These are phyloP conservation scores for Anorthoa munda DNA, from an alignment of 2,888 invertebrate species.

Conservation along the genomic window DNA sequence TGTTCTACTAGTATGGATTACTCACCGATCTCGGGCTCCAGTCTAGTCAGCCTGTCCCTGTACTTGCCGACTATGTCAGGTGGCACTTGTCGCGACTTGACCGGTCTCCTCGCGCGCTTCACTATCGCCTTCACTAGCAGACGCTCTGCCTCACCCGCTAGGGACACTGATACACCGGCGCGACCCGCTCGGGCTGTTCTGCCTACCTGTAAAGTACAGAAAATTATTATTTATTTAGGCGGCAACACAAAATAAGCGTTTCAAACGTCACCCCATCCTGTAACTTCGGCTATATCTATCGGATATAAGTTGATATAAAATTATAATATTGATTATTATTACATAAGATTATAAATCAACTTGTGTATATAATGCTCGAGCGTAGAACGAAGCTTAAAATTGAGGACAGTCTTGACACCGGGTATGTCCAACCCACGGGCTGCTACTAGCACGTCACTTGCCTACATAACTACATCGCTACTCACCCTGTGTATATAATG, in stretches of 20 bases:
- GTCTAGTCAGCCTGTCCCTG: conserved; percentile 92
- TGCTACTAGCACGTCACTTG: neutral
- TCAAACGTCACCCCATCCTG: conserved; percentile 73
- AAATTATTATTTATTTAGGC: neutral
- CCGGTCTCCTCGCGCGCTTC: conserved; percentile 95
- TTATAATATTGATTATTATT: no score
- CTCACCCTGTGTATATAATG: no score
- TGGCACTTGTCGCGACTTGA: conserved; percentile 97
- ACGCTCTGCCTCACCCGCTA: conserved; percentile 98
- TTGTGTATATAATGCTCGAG: conserved; percentile 99
- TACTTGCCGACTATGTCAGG: conserved; percentile 97
- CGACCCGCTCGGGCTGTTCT: conserved; percentile 98
- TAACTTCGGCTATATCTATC: no score
- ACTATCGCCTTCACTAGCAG: conserved; percentile 97
- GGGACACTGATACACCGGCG: conserved; percentile 97
- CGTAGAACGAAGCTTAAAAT: conserved; percentile 98
- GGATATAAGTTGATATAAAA: no score
- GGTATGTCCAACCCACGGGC: neutral
- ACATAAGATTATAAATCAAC: no score
- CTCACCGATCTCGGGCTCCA: conserved; percentile 95
- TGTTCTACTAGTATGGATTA: no score
- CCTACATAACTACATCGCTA: no score
- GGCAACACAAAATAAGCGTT: neutral
- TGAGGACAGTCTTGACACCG: conserved; percentile 98
- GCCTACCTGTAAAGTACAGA: conserved; percentile 92